Evolutionary conservation across 2,888 invertebrate genomes (phyloP).

Genomic region (Dolomedes plantarius): DNA sequence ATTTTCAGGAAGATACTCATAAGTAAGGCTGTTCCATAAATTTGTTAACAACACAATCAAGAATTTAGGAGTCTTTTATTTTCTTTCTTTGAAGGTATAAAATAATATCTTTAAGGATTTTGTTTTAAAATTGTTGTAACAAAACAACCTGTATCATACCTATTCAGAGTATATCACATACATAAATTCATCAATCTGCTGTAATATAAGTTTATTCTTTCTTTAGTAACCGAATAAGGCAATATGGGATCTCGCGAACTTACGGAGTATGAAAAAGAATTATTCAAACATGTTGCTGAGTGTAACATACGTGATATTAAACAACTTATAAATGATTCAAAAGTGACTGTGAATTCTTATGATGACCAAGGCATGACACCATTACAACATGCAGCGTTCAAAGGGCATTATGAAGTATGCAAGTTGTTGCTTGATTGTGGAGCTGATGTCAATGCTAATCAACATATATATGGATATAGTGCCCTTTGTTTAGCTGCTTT

Average conservation of each 20-base stretch:
- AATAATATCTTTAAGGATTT: no score
- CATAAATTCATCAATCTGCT: no score
- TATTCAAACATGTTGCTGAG: constrained; percentile 70
- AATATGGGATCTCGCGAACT: background rate
- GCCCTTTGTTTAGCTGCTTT: constrained; percentile 97
- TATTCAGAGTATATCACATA: no score
- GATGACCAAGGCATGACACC: constrained; percentile 91
- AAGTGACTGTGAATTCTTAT: constrained; percentile 83
- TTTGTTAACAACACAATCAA: no score
- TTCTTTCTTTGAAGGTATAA: no score
- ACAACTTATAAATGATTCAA: constrained; percentile 78
- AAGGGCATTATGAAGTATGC: constrained; percentile 92
- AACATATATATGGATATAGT: constrained; percentile 89
- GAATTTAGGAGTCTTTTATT: no score
- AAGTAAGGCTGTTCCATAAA: no score
- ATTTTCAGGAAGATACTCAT: no score
- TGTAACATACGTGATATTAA: constrained; percentile 70
- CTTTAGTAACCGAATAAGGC: no score
- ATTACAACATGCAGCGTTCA: constrained; percentile 94
- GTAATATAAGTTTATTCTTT: no score
- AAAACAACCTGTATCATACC: no score
- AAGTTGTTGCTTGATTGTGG: constrained; percentile 92
- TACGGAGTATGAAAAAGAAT: constrained; percentile 40
- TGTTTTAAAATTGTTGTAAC: no score
- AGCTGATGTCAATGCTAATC: constrained; percentile 92